Evolutionary conservation across 1,140 invertebrate species (phyloP), one percentile per base, ranked within the genome.

Genomic region (Dendrolimus kikuchii): DNA sequence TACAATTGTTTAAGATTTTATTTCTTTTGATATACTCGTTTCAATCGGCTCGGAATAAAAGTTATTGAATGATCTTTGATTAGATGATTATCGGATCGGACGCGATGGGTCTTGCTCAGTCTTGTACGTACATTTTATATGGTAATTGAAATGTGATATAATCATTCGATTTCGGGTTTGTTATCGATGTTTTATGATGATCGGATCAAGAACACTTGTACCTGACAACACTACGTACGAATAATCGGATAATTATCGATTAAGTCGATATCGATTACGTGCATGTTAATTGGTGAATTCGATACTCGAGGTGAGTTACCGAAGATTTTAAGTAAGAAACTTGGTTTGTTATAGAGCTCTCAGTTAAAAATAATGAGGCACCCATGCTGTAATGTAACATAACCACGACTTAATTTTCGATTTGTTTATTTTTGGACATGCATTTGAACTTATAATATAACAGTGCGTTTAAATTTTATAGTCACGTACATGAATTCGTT

Each of bases 141-240:
- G 77, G 72, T 84, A 81, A 84, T 84, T 81, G 78, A 81, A 84
- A 81, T 79, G 75, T 81, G 80, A 80, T 77, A 78, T 75, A 77
- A 77, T 68, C 67, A 72, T 71, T 76, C 56, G 71, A 65, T 72
- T 78, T 74, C 67, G 62, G 72, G 67, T 74, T 77, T 68, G 66
- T 83, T 80, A 81, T 74, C 68, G 66, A 57, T 68, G 66, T 64
- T 80, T 74, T 78, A 77, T 53, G 69, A 67, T 72, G 50, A 51
- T 63, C 55, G 59, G 68, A 67, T 72, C 69, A 44, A 64, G 65
- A 71, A 71, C 66, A 58, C 59, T 63, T 68, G 60, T 59, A 49
- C 44, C 47, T 46, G 51, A 55, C 57, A 59, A 53, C 48, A 55
- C 51, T 62, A 51, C 60, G 63, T 68, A 68, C 57, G 62, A 65